Base-by-base conservation (phyloP, 30 jellyfish, hydroid and myxozoan species). In the Aurelia aurita region DNA sequence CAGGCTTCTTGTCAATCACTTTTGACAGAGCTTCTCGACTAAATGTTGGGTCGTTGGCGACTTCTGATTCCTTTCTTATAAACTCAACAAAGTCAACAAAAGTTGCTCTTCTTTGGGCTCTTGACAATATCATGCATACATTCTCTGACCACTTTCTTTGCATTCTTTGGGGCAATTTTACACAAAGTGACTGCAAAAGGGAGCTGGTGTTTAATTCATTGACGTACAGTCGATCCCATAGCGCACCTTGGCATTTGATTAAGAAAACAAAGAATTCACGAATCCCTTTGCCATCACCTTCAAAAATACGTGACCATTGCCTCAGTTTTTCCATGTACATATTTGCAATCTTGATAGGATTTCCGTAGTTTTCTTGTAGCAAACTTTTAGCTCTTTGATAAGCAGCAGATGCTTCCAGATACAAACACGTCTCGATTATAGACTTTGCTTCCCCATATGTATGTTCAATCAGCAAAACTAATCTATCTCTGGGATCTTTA, bases 371-470 rank as follows among this genome's bases (percentile, higher is more conserved):
- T 54, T 63, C 69, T 64, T 79, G 82, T 21, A 79, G 90, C 69
- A 79, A 32, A 14, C 47, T 34, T 79, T 63, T 79, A 23, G 90
- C 90, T 67, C 71, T 66, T 47, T 79, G 73, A 47, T 79, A 79
- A 10, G 78, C 82, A 26, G 44, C 59, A 18, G 81, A 15, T 22
- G 61, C 69, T 29, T 65, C 58, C 54, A 79, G 82, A 63, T 79
- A 63, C 49, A 79, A 45, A 44, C 82, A 79, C 15, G 68, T 47
- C 65, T 79, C 78, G 35, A 79, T 62, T 47, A 62, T 18, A 19
- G 71, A 31, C 71, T 63, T 79, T 79, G 82, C 82, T 63, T 79
- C 72, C 47, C 90, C 90, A 49, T 63, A 34, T 29, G 82, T 66
- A 34, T 79, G 77, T 51, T 64, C 58, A 28, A 79, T 79, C 82